phyloP scores from a whole-genome alignment of 2,888 invertebrate species.

The Tenthredo distinguenda region DNA sequence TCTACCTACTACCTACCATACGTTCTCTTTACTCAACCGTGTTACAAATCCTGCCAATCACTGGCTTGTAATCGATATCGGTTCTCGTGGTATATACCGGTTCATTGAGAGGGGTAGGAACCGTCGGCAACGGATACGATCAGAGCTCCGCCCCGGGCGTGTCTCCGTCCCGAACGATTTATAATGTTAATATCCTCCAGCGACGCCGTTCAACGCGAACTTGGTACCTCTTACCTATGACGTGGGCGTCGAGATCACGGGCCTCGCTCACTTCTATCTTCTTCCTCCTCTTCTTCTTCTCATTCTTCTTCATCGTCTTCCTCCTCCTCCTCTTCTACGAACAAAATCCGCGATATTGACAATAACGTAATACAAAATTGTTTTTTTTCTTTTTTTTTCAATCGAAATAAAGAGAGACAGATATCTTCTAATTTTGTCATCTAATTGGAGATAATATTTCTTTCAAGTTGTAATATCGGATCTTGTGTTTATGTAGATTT shows the following conservation, averaged over 20 bases:
- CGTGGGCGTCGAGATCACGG: slow-evolving; percentile 4
- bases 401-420: too few species aligned
- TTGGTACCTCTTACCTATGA: slow-evolving; percentile 30
- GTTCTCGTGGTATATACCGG: slow-evolving; percentile 69
- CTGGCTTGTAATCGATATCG: slow-evolving; percentile 75
- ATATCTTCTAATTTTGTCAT: too few species aligned
- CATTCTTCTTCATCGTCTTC: slow-evolving; percentile 14
- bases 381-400: background rate
- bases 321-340: background rate
- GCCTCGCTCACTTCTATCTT: slow-evolving; percentile 35
- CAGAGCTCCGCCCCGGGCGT: slow-evolving; percentile 76
- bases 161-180: slow-evolving; percentile 75
- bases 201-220: slow-evolving; percentile 54
- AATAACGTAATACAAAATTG: too few species aligned
- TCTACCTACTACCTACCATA: background rate
- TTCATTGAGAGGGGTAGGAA: slow-evolving; percentile 44
- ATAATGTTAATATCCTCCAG: slow-evolving; percentile 75
- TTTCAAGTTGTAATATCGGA: background rate
- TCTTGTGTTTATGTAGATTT: background rate
- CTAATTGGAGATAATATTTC: background rate
- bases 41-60: slow-evolving; percentile 76
- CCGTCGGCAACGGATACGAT: slow-evolving; percentile 67
- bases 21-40: slow-evolving; percentile 60
- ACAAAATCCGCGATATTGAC: too few species aligned
- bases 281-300: slow-evolving; percentile 44